Percentiles rank a stretch among this genome's conserved stretches.
Evolutionary conservation across 2,797 vertebrate species (phyloP).

Genomic region (Helarctos malayanus): DNA sequence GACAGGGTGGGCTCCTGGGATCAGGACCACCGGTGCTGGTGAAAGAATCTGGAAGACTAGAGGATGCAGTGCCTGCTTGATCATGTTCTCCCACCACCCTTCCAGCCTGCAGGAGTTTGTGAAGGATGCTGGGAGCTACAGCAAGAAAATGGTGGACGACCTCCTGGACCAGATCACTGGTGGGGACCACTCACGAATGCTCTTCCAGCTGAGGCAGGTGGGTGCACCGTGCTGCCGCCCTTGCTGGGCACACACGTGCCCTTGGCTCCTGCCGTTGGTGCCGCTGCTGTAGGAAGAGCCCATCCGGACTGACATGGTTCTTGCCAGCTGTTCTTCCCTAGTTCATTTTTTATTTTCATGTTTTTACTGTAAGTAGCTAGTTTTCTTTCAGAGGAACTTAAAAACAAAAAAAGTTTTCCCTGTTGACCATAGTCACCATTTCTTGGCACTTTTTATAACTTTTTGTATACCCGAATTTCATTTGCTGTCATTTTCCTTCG

Average conservation of each 20-base stretch:
- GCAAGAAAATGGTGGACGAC: conserved; percentile 95
- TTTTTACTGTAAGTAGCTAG: not conserved
- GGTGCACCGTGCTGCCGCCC: not conserved
- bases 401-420: accelerated
- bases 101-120: conserved; percentile 97
- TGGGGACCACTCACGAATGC: conserved; percentile 95
- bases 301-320: accelerated
- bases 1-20: not conserved
- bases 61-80: accelerated
- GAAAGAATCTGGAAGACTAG: not conserved
- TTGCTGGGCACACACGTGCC: not conserved
- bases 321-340: not conserved
- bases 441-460: accelerated
- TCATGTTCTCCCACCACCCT: not conserved
- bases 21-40: not conserved
- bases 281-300: not conserved
- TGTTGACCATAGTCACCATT: accelerated
- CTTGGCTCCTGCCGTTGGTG: too few relatives aligned
- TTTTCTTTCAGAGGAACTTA: not conserved
- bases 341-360: accelerated
- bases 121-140: conserved; percentile 94
- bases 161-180: conserved; percentile 98
- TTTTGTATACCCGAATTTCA: accelerated
- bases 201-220: conserved; percentile 96
- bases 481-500: not conserved